Evolutionary conservation across 2,113 vertebrate species (phyloP), one percentile per base, ranked within the genome.

Genomic region (Pitta sordida): DNA sequence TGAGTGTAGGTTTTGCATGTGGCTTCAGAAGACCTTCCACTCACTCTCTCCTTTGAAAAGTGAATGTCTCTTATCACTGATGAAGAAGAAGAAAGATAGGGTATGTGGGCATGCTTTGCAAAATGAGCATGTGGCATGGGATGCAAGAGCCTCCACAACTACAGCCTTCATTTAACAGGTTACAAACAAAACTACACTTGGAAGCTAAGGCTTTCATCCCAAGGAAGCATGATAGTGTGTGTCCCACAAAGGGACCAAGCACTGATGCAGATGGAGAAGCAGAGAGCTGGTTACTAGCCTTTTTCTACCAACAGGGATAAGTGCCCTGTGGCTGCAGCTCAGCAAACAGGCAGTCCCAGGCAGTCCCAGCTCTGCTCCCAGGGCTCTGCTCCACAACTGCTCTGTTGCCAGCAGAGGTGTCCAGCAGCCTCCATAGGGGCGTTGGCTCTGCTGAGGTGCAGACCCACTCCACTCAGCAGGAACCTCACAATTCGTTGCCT

Each of bases 141-240:
- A 36, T 49, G 39, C 43, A 21, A 63, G 68, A 59, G 24, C 13
- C 24, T 69, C 39, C 22, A 39, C 44, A 22, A 43, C 8, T 20
- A 12, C 49, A 59, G 5, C 30, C 32, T 36, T 53, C 39, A 4
- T 37, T 36, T 51, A 37, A 24, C 20, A 39, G 36, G 58, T 53
- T 18, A 41, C 23, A 53, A 20, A 53, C 18, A n/a, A 2, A 63
- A 13, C 6, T 9, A 1, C 15, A 7, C 13, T 29, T 60, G 63
- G 39, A 55, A 56, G 53, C 29, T 0, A 0, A 67, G 43, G 76
- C 19, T 56, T 41, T 44, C 34, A 16, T 17, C 30, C 19, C n/a
- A 3, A 58, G 65, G 67, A 2, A 17, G 4, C 0, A 9, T 1
- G 2, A 30, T 2, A 9, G 23, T 0, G 0, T 15, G 43, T 2